These are phyloP conservation scores for Mimachlamys varia DNA, from an alignment of 2,888 invertebrate species.

Conservation along the genomic window DNA sequence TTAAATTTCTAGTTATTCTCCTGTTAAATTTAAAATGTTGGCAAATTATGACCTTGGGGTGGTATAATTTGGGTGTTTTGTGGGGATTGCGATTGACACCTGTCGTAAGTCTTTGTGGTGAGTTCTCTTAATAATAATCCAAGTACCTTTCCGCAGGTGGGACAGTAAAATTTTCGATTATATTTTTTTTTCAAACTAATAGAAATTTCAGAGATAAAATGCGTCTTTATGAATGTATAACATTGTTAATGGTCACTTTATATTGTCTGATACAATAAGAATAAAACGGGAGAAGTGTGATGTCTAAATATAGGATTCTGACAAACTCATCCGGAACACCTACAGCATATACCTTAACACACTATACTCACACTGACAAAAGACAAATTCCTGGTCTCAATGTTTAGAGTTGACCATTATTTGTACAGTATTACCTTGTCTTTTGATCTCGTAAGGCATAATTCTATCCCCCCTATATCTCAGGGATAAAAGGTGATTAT, in stretches of 20 bases:
- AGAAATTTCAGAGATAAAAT: not conserved
- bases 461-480: not conserved
- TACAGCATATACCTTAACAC: not conserved
- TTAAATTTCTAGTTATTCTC: slow-evolving; percentile 1
- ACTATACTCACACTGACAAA: not conserved
- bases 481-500: not conserved
- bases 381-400: not conserved
- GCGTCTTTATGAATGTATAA: not conserved
- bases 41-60: not conserved
- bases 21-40: not conserved
- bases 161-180: not conserved
- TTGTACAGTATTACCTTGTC: not conserved
- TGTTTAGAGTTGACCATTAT: not conserved
- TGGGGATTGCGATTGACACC: not conserved
- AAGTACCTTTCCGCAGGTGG: not conserved
- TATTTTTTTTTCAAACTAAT: not conserved
- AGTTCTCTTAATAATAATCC: not conserved
- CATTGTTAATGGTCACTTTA: not conserved
- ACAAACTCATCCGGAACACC: too few species aligned
- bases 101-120: not conserved
- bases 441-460: not conserved
- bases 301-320: not conserved
- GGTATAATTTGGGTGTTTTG: not conserved
- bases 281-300: not conserved
- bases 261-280: not conserved